Conservation (phyloP, 2,113 vertebrate genomes). For the Otolemur garnettii region DNA sequence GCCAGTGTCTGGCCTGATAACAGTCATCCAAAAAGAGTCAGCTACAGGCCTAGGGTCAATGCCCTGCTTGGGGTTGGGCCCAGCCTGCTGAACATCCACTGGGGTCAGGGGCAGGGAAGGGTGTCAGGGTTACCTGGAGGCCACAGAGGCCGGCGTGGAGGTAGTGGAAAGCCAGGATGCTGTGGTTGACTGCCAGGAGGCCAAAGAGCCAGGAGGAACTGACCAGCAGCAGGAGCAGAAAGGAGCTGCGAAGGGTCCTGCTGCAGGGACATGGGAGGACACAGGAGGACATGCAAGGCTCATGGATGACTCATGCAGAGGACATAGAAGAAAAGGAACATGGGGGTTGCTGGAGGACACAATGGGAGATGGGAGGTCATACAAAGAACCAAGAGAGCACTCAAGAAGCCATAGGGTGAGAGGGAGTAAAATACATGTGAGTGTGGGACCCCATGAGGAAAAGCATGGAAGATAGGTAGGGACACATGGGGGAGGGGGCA, state of each 20-base stretch:
- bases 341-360: not conserved
- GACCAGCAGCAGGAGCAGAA: conserved; percentile 96
- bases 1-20: not conserved
- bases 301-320: conserved; percentile 36
- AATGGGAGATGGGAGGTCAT: not conserved
- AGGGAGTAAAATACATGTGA: not conserved
- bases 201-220: conserved; percentile 98
- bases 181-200: conserved; percentile 99
- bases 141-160: conserved; percentile 96
- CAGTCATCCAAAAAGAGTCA: not conserved
- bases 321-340: not conserved
- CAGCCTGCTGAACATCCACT: not conserved
- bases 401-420: not conserved
- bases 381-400: conserved; percentile 48
- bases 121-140: conserved; percentile 92
- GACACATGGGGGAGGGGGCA: not conserved
- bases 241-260: conserved; percentile 96
- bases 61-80: not conserved
- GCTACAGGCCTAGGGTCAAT: not conserved
- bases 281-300: conserved; percentile 78
- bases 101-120: not conserved
- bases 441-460: not conserved
- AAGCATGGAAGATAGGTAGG: not conserved
- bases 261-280: conserved; percentile 82
- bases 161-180: conserved; percentile 98